These are phyloP conservation scores for Maylandia zebra DNA, from an alignment of 2,113 vertebrate genomes.

Conservation along the genomic window DNA sequence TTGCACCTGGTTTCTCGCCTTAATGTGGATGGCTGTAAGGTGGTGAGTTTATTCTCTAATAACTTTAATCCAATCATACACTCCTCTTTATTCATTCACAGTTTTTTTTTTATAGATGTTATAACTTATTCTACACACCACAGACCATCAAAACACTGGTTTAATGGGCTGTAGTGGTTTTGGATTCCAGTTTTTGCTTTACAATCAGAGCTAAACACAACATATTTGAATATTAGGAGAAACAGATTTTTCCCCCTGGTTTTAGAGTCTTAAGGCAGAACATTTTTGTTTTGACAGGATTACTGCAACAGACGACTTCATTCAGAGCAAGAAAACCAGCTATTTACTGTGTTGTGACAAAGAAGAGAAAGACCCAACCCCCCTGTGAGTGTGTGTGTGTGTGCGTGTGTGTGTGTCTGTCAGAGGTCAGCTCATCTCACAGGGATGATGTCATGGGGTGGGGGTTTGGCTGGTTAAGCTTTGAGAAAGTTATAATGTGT, in stretches of 20 bases:
- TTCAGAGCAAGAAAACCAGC: neutral
- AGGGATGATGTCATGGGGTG: neutral
- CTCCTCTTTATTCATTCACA: neutral
- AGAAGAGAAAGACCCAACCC: neutral
- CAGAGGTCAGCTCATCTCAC: conserved; percentile 18
- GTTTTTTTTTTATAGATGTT: neutral
- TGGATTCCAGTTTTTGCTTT: neutral
- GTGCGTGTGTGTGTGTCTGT: neutral
- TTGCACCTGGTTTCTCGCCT: neutral
- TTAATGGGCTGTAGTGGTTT: neutral
- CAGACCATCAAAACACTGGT: neutral
- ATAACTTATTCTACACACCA: neutral
- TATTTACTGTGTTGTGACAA: neutral
- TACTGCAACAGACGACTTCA: neutral
- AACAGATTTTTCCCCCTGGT: neutral
- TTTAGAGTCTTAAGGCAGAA: neutral
- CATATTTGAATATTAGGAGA: neutral
- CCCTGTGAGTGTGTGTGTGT: neutral
- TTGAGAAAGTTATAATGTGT: conserved; percentile 9
- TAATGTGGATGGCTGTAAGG: neutral
- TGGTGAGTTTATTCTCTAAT: neutral
- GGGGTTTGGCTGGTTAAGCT: neutral
- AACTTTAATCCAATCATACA: neutral
- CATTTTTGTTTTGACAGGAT: conserved; percentile 1
- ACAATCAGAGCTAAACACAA: neutral